Evolutionary conservation across 2,888 invertebrate genomes (phyloP).

Genomic region (Cremastinae sp.): DNA sequence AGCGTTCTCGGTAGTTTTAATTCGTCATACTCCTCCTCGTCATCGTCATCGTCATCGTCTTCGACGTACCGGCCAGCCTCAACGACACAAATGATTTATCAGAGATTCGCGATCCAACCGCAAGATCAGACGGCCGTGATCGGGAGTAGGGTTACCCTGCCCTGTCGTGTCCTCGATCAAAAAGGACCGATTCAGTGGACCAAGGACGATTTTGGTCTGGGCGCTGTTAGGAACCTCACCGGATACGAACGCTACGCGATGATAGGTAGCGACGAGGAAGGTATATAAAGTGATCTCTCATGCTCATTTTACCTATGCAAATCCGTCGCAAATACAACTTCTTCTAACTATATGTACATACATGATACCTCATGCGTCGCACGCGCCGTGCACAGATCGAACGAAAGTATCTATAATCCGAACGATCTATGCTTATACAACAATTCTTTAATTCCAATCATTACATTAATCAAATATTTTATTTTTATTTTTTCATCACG

Average conservation of each 20-base stretch:
- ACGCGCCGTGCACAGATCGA: too few species aligned
- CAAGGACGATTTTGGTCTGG: constrained; percentile 97
- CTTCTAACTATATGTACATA: constrained; percentile 16
- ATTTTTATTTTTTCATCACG: too few species aligned
- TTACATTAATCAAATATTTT: too few species aligned
- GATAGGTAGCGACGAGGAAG: constrained; percentile 97
- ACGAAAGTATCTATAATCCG: too few species aligned
- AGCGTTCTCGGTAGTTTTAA: constrained; percentile 26
- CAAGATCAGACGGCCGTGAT: constrained; percentile 94
- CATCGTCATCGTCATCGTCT: constrained; percentile 49
- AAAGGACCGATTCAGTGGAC: constrained; percentile 97
- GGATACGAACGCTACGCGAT: constrained; percentile 97
- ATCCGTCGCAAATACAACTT: too few species aligned
- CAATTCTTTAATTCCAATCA: too few species aligned
- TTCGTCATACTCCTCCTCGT: constrained; percentile 25
- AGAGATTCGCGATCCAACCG: constrained; percentile 95
- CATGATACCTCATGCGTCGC: too few species aligned
- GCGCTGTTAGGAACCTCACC: constrained; percentile 93
- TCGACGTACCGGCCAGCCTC: constrained; percentile 75
- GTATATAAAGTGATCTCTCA: constrained; percentile 80
- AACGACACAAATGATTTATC: constrained; percentile 81
- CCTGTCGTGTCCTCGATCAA: constrained; percentile 94
- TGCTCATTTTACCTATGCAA: too few species aligned
- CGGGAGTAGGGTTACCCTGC: constrained; percentile 92
- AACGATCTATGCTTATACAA: too few species aligned